A percentile compares a stretch with the other conserved stretches of the same genome.
These are phyloP conservation scores for Bicyclus anynana DNA, from an alignment of 1,140 invertebrate genomes.

Conservation along the genomic window DNA sequence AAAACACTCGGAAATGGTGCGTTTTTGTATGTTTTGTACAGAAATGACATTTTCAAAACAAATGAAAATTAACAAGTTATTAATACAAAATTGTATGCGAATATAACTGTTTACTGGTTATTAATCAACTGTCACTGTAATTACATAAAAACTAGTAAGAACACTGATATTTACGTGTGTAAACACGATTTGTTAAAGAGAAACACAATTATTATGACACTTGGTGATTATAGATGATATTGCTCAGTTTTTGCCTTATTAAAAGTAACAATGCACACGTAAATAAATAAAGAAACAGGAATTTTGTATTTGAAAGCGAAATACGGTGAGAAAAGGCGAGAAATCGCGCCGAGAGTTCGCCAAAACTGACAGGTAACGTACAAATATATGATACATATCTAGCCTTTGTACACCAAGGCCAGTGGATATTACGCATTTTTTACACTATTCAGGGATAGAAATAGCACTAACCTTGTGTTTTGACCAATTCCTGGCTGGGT, in stretches of 20 bases:
- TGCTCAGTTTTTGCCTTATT: neutral
- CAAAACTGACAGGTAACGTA: conserved; percentile 36
- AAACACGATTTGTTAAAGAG: neutral
- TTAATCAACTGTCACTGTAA: neutral
- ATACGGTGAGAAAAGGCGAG: conserved; percentile 19
- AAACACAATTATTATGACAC: neutral
- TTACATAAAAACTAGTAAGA: neutral
- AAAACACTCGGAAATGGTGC: conserved; percentile 55
- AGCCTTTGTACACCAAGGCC: conserved; percentile 47
- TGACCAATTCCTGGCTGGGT: conserved; percentile 51
- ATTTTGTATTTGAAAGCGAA: neutral
- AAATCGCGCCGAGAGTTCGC: conserved; percentile 28
- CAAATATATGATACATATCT: conserved; percentile 28
- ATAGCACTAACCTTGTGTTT: conserved; percentile 65
- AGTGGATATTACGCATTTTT: conserved; percentile 28
- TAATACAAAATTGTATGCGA: no score
- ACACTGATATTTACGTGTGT: neutral
- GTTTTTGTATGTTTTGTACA: conserved; percentile 61
- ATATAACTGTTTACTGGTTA: no score
- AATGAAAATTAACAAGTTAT: no score
- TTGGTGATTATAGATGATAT: neutral
- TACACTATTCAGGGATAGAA: conserved; percentile 44
- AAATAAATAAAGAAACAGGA: neutral
- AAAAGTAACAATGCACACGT: neutral
- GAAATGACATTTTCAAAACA: no score